Base-by-base conservation (phyloP, 2,797 vertebrate genomes). In the Cossypha dichroa region DNA sequence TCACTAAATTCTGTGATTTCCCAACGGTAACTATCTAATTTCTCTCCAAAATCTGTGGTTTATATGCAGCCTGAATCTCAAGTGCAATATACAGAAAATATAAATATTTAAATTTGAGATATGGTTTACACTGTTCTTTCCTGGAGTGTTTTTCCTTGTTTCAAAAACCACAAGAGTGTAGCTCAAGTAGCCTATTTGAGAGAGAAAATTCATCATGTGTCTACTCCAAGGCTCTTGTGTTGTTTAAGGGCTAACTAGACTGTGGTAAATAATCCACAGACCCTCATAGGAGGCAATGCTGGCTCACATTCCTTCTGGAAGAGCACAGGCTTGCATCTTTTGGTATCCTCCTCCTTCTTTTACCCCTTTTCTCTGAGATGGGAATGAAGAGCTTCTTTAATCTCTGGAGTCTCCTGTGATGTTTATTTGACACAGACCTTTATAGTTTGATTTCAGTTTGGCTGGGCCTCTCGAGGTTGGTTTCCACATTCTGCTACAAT, bases 261-360 rank as follows among this genome's bases (percentile, higher is more conserved):
- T 41, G 72, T 58, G 81, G 74, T 91, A 77, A 92, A 90, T 85
- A 96, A 90, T 94, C 84, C 91, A 85, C 80, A 92, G 66, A 70
- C 49, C 31, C 69, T 82, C 85, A 43, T 9, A 74, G 60, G 36
- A 77, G 72, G 54, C 64, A 78, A 14, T 26, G 46, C 68, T 89
- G 81, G 36, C 56, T 64, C 48, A 15, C 51, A 41, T 77, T 85
- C 38, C n/a, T 63, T n/a, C 69, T 59, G 40, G 58, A 85, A 91
- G 84, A 90, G 46, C 26, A 85, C 31, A 43, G 59, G 5, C 74
- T 68, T 72, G 23, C 36, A 33, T 54, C 51, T 81, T 81, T 54
- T 75, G 10, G 20, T 80, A 21, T 75, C 46, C 5, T 80, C 11
- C 21, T 88, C 29, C 48, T 87, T 4, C 55, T 64, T 78, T 69